A percentile compares a stretch with the other conserved stretches of the same genome.
Evolutionary conservation across 2,113 vertebrate species (phyloP).

Genomic region (Cyrtonyx montezumae): DNA sequence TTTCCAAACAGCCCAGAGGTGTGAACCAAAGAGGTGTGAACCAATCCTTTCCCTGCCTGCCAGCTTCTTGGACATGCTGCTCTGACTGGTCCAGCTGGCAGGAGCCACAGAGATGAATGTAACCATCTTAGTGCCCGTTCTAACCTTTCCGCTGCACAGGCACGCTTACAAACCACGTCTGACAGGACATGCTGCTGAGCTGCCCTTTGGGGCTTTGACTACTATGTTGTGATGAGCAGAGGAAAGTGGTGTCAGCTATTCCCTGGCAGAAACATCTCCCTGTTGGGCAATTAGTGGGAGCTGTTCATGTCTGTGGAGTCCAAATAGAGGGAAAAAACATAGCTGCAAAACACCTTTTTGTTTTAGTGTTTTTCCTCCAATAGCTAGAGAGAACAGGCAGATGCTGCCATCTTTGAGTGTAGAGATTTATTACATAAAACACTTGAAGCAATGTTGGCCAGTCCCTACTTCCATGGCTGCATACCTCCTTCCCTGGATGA

Average conservation of each 20-base stretch:
- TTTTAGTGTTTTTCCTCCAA: neutral
- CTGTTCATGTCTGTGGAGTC: slow-evolving; percentile 8
- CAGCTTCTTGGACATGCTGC: neutral
- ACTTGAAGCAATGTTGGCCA: neutral
- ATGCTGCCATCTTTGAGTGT: slow-evolving; percentile 40
- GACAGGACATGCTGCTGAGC: slow-evolving; percentile 51
- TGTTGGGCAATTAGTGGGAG: slow-evolving; percentile 54
- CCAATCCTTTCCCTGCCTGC: slow-evolving; percentile 14
- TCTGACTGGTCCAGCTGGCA: slow-evolving; percentile 49
- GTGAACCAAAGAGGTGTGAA: neutral
- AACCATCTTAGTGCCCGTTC: slow-evolving; percentile 29
- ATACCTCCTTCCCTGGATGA: neutral
- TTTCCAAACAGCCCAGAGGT: neutral
- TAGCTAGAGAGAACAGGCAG: slow-evolving; percentile 30
- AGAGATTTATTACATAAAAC: slow-evolving; percentile 13
- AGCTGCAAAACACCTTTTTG: slow-evolving; percentile 6
- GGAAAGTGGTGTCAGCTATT: slow-evolving; percentile 51
- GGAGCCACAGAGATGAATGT: neutral
- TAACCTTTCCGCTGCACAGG: slow-evolving; percentile 54
- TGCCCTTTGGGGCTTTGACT: slow-evolving; percentile 38
- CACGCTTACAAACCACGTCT: slow-evolving; percentile 44
- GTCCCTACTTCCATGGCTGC: neutral
- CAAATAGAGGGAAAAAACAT: neutral
- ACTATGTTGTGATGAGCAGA: slow-evolving; percentile 31
- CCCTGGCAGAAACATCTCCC: slow-evolving; percentile 47